Evolutionary conservation across 2,113 vertebrate genomes (phyloP).

Genomic region (Perca fluviatilis): DNA sequence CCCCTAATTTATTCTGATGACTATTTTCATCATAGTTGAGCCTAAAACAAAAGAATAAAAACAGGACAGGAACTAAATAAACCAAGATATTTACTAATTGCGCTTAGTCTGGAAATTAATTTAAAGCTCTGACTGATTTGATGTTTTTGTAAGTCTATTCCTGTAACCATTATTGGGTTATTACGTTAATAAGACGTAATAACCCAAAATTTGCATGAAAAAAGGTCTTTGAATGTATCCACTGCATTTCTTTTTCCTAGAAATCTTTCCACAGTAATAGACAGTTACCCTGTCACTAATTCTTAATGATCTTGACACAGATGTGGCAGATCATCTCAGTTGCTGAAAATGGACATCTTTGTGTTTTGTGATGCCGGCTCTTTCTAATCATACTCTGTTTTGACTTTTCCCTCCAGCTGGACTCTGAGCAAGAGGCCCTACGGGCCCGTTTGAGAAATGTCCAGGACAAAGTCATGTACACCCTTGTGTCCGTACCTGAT

Average conservation of each 20-base stretch:
- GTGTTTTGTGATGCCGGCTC: neutral
- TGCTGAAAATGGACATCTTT: constrained; percentile 7
- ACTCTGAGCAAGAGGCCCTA: constrained; percentile 91
- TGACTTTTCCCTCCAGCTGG: constrained; percentile 83
- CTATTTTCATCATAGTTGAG: neutral
- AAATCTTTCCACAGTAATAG: constrained; percentile 1
- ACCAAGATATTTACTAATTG: neutral
- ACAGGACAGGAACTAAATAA: neutral
- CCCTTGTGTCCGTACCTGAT: constrained; percentile 95
- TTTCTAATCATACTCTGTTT: neutral
- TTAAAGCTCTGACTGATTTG: neutral
- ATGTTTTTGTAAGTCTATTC: neutral
- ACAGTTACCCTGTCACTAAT: neutral
- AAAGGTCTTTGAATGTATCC: constrained; percentile 1
- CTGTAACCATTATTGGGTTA: neutral
- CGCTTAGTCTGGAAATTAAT: neutral
- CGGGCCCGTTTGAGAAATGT: constrained; percentile 83
- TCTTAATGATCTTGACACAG: neutral
- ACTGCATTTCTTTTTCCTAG: constrained; percentile 17
- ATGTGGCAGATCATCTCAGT: neutral
- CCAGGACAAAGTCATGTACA: constrained; percentile 96
- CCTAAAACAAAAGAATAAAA: neutral
- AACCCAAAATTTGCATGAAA: no score
- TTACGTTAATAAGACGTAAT: no score
- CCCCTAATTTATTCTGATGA: neutral